These are phyloP conservation scores for Bellardia bayeri DNA, from an alignment of 2,888 invertebrate species.

Conservation along the genomic window DNA sequence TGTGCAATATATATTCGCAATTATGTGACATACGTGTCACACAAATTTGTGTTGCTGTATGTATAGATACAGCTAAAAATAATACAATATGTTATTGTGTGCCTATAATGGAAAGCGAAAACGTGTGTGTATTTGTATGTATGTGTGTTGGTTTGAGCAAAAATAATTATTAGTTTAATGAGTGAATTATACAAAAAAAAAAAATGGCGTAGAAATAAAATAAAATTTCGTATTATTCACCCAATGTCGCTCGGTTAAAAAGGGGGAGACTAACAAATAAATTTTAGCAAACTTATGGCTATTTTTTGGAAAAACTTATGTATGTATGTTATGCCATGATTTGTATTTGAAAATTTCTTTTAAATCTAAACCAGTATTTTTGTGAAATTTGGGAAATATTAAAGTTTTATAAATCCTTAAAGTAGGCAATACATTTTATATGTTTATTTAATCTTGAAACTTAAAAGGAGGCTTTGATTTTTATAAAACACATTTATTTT, in stretches of 20 bases:
- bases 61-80: neutral
- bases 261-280: neutral
- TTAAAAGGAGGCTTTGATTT: too few species aligned
- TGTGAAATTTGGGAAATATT: too few species aligned
- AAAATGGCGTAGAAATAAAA: neutral
- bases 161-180: slow-evolving; percentile 68
- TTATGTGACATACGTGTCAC: slow-evolving; percentile 41
- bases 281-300: neutral
- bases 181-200: slow-evolving; percentile 55
- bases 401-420: too few species aligned
- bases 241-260: neutral
- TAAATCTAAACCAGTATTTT: too few species aligned
- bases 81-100: slow-evolving; percentile 5
- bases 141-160: slow-evolving; percentile 19
- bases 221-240: neutral
- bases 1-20: neutral
- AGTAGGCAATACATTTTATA: too few species aligned
- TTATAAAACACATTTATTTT: too few species aligned
- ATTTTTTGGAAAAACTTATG: too few species aligned
- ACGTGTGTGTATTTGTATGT: slow-evolving; percentile 7
- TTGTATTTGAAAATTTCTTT: too few species aligned
- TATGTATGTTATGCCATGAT: too few species aligned
- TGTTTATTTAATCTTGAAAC: too few species aligned
- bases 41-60: neutral
- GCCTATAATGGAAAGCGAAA: neutral